Evolutionary conservation across 2,888 invertebrate species (phyloP), one percentile per base, ranked within the genome.

Genomic region (Phytoseiulus persimilis): DNA sequence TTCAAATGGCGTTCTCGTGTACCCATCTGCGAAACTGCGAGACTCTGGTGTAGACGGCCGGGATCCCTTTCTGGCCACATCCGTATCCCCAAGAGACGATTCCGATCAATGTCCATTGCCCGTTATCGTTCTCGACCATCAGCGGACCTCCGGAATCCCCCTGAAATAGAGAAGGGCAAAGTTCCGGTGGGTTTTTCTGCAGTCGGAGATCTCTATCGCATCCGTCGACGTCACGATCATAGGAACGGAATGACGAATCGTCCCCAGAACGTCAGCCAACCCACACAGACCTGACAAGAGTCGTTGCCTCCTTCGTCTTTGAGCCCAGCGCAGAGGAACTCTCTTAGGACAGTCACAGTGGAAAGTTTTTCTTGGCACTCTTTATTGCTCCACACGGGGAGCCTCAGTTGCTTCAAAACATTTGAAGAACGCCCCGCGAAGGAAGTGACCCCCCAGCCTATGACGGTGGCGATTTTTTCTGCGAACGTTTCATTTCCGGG

Each of bases 291-390:
- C 87, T 87, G 87, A 33, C 87, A 87, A 11, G 87, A 87, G 33
- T 87, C 87, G 33, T 87, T 33, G 39, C 87, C 87, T 6, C 87
- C 87, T 23, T 32, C 23, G 23, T 87, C 87, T 32, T 87, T 87
- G 33, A 87, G 87, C 33, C 87, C 87, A 11, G 87, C 87, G 32
- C 87, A 87, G 31, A 87, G 87, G 14, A 87, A 87, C 23, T 87
- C 32, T 18, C 39, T n/a, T 9, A 39, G 18, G 45, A 87, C 32
- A 0, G 45, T 45, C 31, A 87, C 23, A 0, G 87, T 87, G 14
- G 32, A 39, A 11, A 87, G 87, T 14, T 87, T 87, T 31, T 87
- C 87, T 23, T 87, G 87, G 39, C 87, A 87, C 33, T 87, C 87
- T 11, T 33, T n/a, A 23, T 87, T 87, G 87, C n/a, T 45, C 87